Percentiles rank a stretch among this genome's conserved stretches.
These are phyloP conservation scores for Cheilosia scutellata DNA, from an alignment of 2,888 invertebrate species.

Conservation along the genomic window DNA sequence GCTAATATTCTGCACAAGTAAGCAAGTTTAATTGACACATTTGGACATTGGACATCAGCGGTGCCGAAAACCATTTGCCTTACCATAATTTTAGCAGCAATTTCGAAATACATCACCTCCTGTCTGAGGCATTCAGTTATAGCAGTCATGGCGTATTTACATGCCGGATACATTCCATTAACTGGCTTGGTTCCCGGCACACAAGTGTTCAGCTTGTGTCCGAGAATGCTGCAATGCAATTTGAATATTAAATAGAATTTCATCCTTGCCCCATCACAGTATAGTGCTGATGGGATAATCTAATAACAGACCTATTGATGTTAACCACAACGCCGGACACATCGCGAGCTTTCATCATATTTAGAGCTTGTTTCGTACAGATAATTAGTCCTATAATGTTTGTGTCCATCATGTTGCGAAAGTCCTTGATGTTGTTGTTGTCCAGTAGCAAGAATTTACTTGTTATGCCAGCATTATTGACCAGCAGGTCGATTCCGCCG, in stretches of 20 bases:
- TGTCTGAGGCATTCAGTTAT: slow-evolving; percentile 82
- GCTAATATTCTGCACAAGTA: slow-evolving; percentile 77
- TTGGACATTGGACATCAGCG: slow-evolving; percentile 5
- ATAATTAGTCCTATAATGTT: slow-evolving; percentile 85
- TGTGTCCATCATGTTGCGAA: slow-evolving; percentile 83
- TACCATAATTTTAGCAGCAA: slow-evolving; percentile 81
- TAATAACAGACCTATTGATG: slow-evolving; percentile 77
- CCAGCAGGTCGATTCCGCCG: slow-evolving; percentile 78
- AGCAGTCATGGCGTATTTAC: slow-evolving; percentile 81
- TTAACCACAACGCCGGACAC: slow-evolving; percentile 83
- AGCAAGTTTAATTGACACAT: slow-evolving; percentile 41
- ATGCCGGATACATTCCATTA: slow-evolving; percentile 79
- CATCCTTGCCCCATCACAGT: not conserved
- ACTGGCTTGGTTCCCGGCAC: slow-evolving; percentile 79
- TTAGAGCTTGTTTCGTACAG: slow-evolving; percentile 85
- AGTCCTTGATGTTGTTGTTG: slow-evolving; percentile 81
- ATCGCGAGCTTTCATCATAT: slow-evolving; percentile 84
- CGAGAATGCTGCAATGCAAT: slow-evolving; percentile 77
- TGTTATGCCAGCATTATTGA: slow-evolving; percentile 78
- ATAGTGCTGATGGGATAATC: slow-evolving; percentile 9
- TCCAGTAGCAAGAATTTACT: slow-evolving; percentile 78
- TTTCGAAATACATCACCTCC: slow-evolving; percentile 80
- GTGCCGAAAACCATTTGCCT: slow-evolving; percentile 39
- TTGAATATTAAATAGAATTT: slow-evolving; percentile 54
- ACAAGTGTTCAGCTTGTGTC: slow-evolving; percentile 79